phyloP scores from a whole-genome alignment of 2,113 vertebrate genomes.

The Myotis davidii region DNA sequence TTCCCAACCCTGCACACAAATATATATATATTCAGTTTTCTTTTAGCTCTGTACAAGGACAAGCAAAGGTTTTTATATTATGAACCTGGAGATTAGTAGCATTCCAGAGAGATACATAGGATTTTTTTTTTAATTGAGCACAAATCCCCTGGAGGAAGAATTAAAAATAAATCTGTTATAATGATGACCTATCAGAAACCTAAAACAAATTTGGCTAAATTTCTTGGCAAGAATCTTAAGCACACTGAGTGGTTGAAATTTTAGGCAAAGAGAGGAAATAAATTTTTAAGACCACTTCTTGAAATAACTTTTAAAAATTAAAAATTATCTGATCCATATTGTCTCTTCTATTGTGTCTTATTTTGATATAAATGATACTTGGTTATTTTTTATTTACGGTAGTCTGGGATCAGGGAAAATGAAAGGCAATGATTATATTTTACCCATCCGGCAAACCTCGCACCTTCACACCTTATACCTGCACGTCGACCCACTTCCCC shows the following conservation, averaged over 20 bases:
- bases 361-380: neutral
- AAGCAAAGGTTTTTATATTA: neutral
- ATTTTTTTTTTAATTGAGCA: slow-evolving; percentile 12
- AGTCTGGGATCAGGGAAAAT: neutral
- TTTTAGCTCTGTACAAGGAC: slow-evolving; percentile 15
- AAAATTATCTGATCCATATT: slow-evolving; percentile 15
- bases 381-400: neutral
- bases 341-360: neutral
- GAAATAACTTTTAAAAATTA: slow-evolving; percentile 40
- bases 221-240: slow-evolving; percentile 56
- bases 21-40: neutral
- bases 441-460: neutral
- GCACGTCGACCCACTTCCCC: neutral
- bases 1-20: neutral
- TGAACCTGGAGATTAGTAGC: slow-evolving; percentile 2
- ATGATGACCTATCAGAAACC: slow-evolving; percentile 58
- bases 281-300: neutral
- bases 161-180: slow-evolving; percentile 60
- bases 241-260: neutral
- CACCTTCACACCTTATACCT: neutral
- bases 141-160: slow-evolving; percentile 49
- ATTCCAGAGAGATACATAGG: neutral
- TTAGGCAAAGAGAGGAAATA: neutral
- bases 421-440: neutral
- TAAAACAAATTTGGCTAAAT: slow-evolving; percentile 63